Percentiles rank a stretch among this genome's conserved stretches.
Conservation (phyloP, 2,888 invertebrate species). For the Drosophila antonietae region DNA sequence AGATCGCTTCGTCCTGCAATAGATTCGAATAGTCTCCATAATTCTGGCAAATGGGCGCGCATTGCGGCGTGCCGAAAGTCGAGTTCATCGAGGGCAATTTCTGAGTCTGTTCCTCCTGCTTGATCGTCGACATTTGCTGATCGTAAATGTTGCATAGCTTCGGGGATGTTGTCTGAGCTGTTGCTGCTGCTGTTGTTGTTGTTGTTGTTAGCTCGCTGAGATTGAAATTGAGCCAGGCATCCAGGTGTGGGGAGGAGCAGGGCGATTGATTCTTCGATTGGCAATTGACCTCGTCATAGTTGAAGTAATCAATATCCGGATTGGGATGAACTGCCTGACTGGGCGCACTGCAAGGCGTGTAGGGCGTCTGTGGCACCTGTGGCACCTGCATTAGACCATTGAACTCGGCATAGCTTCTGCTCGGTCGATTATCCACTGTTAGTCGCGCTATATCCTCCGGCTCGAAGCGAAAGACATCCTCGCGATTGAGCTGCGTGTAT, state of each 20-base stretch:
- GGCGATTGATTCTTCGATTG: slow-evolving; percentile 85
- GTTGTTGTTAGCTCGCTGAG: slow-evolving; percentile 68
- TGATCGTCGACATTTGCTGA: slow-evolving; percentile 28
- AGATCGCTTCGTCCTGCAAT: slow-evolving; percentile 15
- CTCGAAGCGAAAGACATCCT: slow-evolving; percentile 84
- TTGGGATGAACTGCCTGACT: slow-evolving; percentile 63
- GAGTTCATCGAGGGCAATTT: slow-evolving; percentile 84
- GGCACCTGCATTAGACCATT: slow-evolving; percentile 53
- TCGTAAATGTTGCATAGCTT: slow-evolving; percentile 72
- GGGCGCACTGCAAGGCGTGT: slow-evolving; percentile 63
- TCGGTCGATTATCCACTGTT: slow-evolving; percentile 46
- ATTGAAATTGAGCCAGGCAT: slow-evolving; percentile 84
- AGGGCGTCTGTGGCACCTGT: slow-evolving; percentile 65
- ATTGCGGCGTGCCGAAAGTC: slow-evolving; percentile 82
- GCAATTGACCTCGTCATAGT: slow-evolving; percentile 85
- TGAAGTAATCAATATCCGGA: slow-evolving; percentile 84
- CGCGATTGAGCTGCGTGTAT: slow-evolving; percentile 70
- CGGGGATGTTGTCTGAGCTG: slow-evolving; percentile 51
- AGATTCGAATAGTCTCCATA: slow-evolving; percentile 63
- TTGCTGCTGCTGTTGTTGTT: slow-evolving; percentile 34
- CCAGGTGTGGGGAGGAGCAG: slow-evolving; percentile 84
- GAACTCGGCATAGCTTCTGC: slow-evolving; percentile 37
- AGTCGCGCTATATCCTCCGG: slow-evolving; percentile 84
- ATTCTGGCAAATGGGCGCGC: slow-evolving; percentile 66
- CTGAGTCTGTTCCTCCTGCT: slow-evolving; percentile 29